A percentile compares a stretch with the other conserved stretches of the same genome.
phyloP scores from a whole-genome alignment of 30 jellyfish, hydroid and myxozoan genomes.

The Turritopsis dohrnii region DNA sequence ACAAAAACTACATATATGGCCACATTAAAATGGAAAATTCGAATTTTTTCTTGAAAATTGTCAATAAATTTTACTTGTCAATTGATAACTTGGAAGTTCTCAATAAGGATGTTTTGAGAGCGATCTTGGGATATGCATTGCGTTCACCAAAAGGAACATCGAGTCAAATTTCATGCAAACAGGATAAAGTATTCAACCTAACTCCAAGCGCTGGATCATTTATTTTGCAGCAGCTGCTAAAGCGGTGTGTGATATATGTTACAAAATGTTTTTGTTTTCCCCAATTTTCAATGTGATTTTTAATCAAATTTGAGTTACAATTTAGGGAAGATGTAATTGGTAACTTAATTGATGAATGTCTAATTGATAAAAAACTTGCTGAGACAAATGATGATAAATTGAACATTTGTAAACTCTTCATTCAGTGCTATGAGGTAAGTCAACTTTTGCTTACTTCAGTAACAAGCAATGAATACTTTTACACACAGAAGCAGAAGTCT shows the following conservation, averaged over 20 bases:
- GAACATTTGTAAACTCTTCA: constrained; percentile 47
- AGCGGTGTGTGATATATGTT: constrained; percentile 12
- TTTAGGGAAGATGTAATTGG: constrained; percentile 22
- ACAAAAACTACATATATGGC: not conserved
- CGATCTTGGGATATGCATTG: constrained; percentile 46
- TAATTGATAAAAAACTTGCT: constrained; percentile 10
- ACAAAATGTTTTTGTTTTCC: not conserved
- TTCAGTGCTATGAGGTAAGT: constrained; percentile 59
- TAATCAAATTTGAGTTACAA: not conserved
- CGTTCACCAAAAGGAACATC: constrained; percentile 25
- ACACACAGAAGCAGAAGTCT: no score
- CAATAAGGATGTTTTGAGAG: constrained; percentile 22
- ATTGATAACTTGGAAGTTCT: not conserved
- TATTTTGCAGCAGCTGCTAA: constrained; percentile 56
- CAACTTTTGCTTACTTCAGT: not conserved
- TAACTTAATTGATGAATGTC: constrained; percentile 21
- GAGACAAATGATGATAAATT: constrained; percentile 20
- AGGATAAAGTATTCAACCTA: constrained; percentile 51
- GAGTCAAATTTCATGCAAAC: constrained; percentile 47
- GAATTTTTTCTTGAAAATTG: constrained; percentile 48
- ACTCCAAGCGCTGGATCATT: constrained; percentile 69
- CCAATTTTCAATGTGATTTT: not conserved
- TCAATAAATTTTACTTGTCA: constrained; percentile 39
- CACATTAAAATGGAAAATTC: constrained; percentile 12
- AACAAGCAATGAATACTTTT: no score